phyloP scores from a whole-genome alignment of 92 coral and sea anemone genomes.

The Heliopora coerulea region DNA sequence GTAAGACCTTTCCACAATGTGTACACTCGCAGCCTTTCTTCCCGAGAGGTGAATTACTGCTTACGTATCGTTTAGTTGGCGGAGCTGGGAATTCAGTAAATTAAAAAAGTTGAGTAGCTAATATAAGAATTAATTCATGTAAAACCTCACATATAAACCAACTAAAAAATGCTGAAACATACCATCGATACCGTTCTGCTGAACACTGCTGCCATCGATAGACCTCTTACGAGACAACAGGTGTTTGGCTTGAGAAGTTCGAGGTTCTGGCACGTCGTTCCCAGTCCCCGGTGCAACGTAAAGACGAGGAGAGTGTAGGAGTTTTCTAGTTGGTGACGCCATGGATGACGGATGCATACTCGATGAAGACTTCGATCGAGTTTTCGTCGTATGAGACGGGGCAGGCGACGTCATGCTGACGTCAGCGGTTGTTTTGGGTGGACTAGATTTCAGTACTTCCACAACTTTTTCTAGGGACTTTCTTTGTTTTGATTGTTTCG shows the following conservation, averaged over 20 bases:
- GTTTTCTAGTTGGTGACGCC: conserved; percentile 92
- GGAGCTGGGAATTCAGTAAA: too few relatives aligned
- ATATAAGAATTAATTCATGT: neutral
- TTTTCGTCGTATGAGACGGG: conserved; percentile 67
- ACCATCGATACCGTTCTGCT: conserved; percentile 98
- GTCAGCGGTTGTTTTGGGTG: conserved; percentile 60
- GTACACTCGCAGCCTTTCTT: conserved; percentile 98
- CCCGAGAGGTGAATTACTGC: conserved; percentile 94
- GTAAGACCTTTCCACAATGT: conserved; percentile 95
- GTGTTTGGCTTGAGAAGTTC: conserved; percentile 60
- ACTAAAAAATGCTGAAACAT: conserved; percentile 21
- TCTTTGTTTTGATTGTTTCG: conserved; percentile 66
- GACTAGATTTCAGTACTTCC: conserved; percentile 69
- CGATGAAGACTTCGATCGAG: conserved; percentile 56
- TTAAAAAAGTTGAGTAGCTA: too few relatives aligned
- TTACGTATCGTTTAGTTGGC: conserved; percentile 81
- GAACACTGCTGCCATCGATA: conserved; percentile 63
- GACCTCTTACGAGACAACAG: conserved; percentile 92
- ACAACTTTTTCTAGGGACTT: conserved; percentile 79
- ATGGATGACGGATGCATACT: conserved; percentile 71
- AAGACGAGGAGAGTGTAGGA: conserved; percentile 76
- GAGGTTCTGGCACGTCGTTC: conserved; percentile 27
- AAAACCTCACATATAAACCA: neutral
- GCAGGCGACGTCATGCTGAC: conserved; percentile 19
- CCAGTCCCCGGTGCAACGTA: conserved; percentile 28